Base-by-base conservation (phyloP, 2,888 invertebrate genomes). In the Neoscelio sp. region DNA sequence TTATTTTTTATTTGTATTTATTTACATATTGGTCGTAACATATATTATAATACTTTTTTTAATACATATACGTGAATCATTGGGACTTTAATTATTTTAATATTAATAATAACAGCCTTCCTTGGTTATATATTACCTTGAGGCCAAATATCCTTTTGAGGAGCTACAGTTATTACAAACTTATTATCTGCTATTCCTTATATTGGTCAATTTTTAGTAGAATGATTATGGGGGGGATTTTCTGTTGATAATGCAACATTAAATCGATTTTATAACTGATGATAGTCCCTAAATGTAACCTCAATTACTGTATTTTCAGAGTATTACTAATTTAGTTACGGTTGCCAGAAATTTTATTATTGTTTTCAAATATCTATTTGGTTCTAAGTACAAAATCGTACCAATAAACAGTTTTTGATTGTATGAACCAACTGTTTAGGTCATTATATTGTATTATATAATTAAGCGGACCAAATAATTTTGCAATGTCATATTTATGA, bases 71-170 rank as follows among this genome's bases (percentile, higher is more conserved):
- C 94, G 0, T 96, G 95, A 94, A 87, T 92, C 85, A 83, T 92
- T 0, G 95, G 95, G 56, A 91, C 94, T 52, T 91, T 94, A 74
- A 92, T 96, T 88, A 89, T 95, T 90, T 92, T 96, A 84, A 58
- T 94, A 88, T 89, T 93, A 80, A 96, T 96, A 93, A 93, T 91
- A 86, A 94, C 95, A 50, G 95, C 95, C 13, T 96, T 96, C 89
- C 91, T 95, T 92, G 95, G 95, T 0, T 96, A 96, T 91, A 94
- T 95, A 0, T 80, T 95, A 85, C 95, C 95, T 0, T 95, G 95
- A 91, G 95, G 95, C 3, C 95, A 96, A 94, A 96, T 96, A 93
- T 95, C 95, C 0, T 95, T 94, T 89, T 95, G 95, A 92, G 95
- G 95, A 0, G 95, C 95, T 0, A 95, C 95, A 33, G 95, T 95